phyloP scores from a whole-genome alignment of 2,113 vertebrate species.

The Tetrao urogallus region DNA sequence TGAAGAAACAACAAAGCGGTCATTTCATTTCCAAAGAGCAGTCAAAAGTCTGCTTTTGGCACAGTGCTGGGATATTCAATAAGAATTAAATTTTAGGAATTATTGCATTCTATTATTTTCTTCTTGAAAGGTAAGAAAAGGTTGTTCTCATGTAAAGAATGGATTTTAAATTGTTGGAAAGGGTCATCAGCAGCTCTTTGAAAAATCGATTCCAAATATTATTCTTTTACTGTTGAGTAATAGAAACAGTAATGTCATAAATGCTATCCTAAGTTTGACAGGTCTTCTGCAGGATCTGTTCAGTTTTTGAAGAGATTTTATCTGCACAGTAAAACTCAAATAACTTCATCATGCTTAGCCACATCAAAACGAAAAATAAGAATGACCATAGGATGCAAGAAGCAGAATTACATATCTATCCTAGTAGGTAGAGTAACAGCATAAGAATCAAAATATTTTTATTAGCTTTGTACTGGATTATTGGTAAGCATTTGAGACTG shows the following conservation, averaged over 20 bases:
- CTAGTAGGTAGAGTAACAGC: not conserved
- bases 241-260: not conserved
- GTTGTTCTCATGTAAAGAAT: not conserved
- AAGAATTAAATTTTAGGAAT: not conserved
- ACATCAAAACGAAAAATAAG: not conserved
- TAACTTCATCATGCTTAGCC: not conserved
- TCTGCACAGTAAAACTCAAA: not conserved
- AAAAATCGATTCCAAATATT: not conserved
- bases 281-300: not conserved
- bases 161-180: not conserved
- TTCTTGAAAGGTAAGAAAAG: not conserved
- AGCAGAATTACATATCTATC: not conserved
- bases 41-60: not conserved
- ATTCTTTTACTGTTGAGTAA: not conserved
- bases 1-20: not conserved
- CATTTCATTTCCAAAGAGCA: not conserved
- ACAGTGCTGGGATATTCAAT: not conserved
- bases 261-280: not conserved
- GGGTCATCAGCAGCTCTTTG: not conserved
- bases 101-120: not conserved
- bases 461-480: accelerated
- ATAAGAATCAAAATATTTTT: not conserved
- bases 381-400: not conserved
- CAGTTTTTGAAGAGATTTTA: not conserved
- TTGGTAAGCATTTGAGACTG: not conserved